A percentile compares a stretch with the other conserved stretches of the same genome.
phyloP scores from a whole-genome alignment of 2,113 vertebrate genomes.

The Gobiocypris rarus region DNA sequence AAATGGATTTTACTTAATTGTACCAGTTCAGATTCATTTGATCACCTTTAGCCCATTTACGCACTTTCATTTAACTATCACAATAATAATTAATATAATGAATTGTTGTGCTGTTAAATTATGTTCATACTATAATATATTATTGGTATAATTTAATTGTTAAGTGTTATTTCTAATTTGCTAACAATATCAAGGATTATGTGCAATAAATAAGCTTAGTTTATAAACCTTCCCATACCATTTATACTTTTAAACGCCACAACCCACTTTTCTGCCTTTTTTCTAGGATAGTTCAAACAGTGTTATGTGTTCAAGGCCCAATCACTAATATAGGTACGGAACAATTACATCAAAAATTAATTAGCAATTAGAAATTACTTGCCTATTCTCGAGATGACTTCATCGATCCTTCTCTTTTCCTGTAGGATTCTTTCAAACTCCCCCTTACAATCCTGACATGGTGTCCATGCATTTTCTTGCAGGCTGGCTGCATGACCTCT shows the following conservation, averaged over 20 bases:
- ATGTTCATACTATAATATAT: slow-evolving; percentile 11
- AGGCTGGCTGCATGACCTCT: slow-evolving; percentile 18
- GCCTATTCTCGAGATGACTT: slow-evolving; percentile 40
- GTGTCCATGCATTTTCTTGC: slow-evolving; percentile 34
- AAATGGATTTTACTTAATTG: slow-evolving; percentile 11
- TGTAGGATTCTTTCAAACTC: slow-evolving; percentile 41
- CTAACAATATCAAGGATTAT: slow-evolving; percentile 17
- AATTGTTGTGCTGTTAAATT: slow-evolving; percentile 5
- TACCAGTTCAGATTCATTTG: slow-evolving; percentile 8
- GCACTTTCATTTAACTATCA: slow-evolving; percentile 1
- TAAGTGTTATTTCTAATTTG: slow-evolving; percentile 3
- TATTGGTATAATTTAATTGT: slow-evolving; percentile 1
- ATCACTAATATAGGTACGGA: slow-evolving; percentile 39
- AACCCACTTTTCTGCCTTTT: slow-evolving; percentile 11
- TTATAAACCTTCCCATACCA: background rate
- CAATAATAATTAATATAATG: slow-evolving; percentile 9
- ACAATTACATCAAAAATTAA: slow-evolving; percentile 21
- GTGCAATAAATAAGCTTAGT: slow-evolving; percentile 18
- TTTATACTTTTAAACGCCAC: slow-evolving; percentile 5
- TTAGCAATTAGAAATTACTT: slow-evolving; percentile 32
- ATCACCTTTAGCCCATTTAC: slow-evolving; percentile 18
- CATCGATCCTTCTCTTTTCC: slow-evolving; percentile 30
- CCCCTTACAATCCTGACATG: slow-evolving; percentile 30
- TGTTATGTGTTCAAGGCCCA: slow-evolving; percentile 38
- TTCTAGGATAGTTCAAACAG: slow-evolving; percentile 28